Evolutionary conservation across 2,113 vertebrate genomes (phyloP).

Genomic region (Saguinus midas): DNA sequence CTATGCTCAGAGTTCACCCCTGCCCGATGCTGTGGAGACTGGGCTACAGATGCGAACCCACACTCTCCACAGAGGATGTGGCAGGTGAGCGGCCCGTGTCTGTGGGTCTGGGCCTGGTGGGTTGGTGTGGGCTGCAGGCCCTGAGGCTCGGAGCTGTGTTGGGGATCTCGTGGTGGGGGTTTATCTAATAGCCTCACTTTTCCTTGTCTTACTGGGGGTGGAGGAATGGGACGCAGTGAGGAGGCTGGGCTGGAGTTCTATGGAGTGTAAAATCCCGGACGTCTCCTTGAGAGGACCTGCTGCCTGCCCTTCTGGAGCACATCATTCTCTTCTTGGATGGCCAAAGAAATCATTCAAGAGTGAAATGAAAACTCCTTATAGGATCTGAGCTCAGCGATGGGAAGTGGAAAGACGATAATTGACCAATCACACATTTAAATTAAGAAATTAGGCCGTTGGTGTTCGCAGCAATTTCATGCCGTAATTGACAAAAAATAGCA

Average conservation of each 20-base stretch:
- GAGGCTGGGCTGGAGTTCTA: neutral
- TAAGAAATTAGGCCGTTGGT: neutral
- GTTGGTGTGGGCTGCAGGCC: neutral
- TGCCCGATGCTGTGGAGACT: neutral
- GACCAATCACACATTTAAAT: conserved; percentile 15
- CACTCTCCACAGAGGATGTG: fast-evolving
- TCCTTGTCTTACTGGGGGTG: neutral
- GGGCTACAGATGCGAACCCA: neutral
- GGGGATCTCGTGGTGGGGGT: neutral
- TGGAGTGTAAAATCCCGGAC: neutral
- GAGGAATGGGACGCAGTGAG: neutral
- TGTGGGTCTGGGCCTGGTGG: neutral
- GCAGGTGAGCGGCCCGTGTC: fast-evolving
- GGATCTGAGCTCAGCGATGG: neutral
- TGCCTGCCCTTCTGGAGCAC: neutral
- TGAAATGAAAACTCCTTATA: neutral
- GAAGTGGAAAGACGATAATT: neutral
- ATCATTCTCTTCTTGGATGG: neutral
- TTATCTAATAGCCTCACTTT: fast-evolving
- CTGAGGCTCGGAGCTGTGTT: neutral
- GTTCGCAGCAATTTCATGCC: conserved; percentile 35
- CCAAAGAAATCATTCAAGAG: conserved; percentile 5
- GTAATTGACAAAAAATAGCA: neutral
- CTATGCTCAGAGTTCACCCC: neutral
- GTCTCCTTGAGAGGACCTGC: neutral